A percentile compares a stretch with the other conserved stretches of the same genome.
These are phyloP conservation scores for Alethe castanea DNA, from an alignment of 2,113 vertebrate genomes.

Conservation along the genomic window DNA sequence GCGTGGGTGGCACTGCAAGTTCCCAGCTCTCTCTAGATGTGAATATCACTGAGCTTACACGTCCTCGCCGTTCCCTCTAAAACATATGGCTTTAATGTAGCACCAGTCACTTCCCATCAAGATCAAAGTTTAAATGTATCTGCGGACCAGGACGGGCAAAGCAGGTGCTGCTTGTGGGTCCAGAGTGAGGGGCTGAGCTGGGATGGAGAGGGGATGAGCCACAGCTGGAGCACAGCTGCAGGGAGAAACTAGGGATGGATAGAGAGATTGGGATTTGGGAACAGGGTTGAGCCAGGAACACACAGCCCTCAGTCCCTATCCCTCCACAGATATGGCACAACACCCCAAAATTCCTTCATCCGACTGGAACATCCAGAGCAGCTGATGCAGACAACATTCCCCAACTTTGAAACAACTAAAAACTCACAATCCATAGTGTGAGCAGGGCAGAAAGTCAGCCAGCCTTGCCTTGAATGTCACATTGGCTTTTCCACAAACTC, in stretches of 20 bases:
- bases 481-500: neutral
- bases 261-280: neutral
- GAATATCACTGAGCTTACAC: slow-evolving; percentile 62
- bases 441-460: neutral
- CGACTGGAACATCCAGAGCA: neutral
- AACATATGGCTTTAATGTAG: slow-evolving; percentile 58
- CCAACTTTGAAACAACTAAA: neutral
- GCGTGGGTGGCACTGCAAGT: slow-evolving; percentile 58
- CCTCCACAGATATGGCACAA: rapidly evolving
- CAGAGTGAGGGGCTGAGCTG: rapidly evolving
- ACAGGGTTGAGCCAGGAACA: neutral
- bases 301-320: neutral
- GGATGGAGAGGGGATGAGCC: neutral
- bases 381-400: neutral
- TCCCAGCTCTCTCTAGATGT: slow-evolving; percentile 52
- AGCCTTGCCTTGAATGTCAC: neutral
- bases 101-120: slow-evolving; percentile 52
- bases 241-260: neutral
- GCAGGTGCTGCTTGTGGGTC: slow-evolving; percentile 1
- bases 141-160: neutral
- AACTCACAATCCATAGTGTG: rapidly evolving
- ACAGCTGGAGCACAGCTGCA: neutral
- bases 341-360: neutral
- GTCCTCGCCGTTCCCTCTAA: slow-evolving; percentile 27
- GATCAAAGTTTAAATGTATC: slow-evolving; percentile 56